phyloP scores from a whole-genome alignment of 2,888 invertebrate genomes.

The Leucoma salicis region DNA sequence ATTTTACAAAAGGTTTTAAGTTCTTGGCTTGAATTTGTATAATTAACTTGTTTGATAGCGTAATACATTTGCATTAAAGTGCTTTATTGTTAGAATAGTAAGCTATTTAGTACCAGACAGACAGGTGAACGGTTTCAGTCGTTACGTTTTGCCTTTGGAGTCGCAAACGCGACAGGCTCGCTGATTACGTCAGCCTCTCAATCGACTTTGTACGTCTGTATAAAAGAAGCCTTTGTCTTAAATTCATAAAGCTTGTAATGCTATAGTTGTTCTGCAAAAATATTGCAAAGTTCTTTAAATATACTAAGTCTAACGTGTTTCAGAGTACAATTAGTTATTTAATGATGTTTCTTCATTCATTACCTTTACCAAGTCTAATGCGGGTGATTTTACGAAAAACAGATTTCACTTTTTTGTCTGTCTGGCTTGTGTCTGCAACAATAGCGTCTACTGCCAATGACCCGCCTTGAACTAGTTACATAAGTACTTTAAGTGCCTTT shows the following conservation, averaged over 20 bases:
- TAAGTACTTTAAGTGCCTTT: constrained; percentile 49
- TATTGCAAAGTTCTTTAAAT: constrained; percentile 7
- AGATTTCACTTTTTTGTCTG: constrained; percentile 78
- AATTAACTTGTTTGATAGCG: not conserved
- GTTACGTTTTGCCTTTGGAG: constrained; percentile 9
- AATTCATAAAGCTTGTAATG: constrained; percentile 6
- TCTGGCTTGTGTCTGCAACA: constrained; percentile 72
- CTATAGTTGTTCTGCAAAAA: not conserved
- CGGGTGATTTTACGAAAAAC: constrained; percentile 51
- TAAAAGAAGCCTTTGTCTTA: constrained; percentile 17
- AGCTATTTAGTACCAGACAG: not conserved
- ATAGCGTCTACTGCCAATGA: constrained; percentile 66
- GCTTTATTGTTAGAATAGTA: not conserved
- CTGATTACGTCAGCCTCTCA: constrained; percentile 26
- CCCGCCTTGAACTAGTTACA: constrained; percentile 78
- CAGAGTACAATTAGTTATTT: not conserved
- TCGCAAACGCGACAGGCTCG: constrained; percentile 7
- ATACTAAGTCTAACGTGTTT: constrained; percentile 13
- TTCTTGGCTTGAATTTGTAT: not conserved
- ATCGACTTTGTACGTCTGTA: constrained; percentile 14
- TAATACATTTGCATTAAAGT: not conserved
- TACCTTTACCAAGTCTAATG: constrained; percentile 21
- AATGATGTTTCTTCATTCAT: constrained; percentile 31
- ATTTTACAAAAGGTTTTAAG: no score
- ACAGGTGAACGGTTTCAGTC: constrained; percentile 4